Evolutionary conservation across 2,888 invertebrate genomes (phyloP), one percentile per base, ranked within the genome.

Genomic region (Entomobrya multifasciata): DNA sequence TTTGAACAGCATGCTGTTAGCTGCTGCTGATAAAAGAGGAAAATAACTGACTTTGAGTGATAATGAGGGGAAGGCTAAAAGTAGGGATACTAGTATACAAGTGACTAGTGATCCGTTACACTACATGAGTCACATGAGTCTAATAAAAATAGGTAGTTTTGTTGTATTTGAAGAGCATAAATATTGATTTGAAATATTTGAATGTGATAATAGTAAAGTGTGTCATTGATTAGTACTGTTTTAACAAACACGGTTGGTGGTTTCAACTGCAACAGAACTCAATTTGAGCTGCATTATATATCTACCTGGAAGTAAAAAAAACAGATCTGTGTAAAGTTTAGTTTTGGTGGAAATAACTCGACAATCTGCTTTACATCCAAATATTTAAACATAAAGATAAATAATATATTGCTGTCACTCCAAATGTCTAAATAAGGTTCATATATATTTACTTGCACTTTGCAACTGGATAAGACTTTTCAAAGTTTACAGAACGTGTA

Each of bases 151-250:
- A 72, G 49, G 15, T 17, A 67, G 1, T 22, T 47, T 5, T 36
- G 4, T 30, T 65, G 65, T 36, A 17, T 41, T 65, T 41, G 36
- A 20, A 25, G 57, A 67, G 5, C 67, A 67, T 44, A 67, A 67
- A 67, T 67, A 67, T 67, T 67, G 67, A 67, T 20, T 20, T 67
- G 65, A 17, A 8, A 67, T 67, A 67, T 67, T 67, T 67, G 44
- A 67, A 67, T 67, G 67, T 67, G 67, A 67, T 67, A 67, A 67
- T 41, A 3, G 13, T 44, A 41, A 20, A 20, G 20, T 67, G 20
- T 67, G 44, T 67, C 67, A 44, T 67, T 36, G 67, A 20, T 67
- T 36, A 30, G 30, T 30, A 67, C 67, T n/a, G 41, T 65, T 30
- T 20, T n/a, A 11, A 44, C 22, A 41, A 44, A 13, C 10, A 11